Base-by-base conservation (phyloP, 2,113 vertebrate genomes). In the Notarius quadriscutis region DNA sequence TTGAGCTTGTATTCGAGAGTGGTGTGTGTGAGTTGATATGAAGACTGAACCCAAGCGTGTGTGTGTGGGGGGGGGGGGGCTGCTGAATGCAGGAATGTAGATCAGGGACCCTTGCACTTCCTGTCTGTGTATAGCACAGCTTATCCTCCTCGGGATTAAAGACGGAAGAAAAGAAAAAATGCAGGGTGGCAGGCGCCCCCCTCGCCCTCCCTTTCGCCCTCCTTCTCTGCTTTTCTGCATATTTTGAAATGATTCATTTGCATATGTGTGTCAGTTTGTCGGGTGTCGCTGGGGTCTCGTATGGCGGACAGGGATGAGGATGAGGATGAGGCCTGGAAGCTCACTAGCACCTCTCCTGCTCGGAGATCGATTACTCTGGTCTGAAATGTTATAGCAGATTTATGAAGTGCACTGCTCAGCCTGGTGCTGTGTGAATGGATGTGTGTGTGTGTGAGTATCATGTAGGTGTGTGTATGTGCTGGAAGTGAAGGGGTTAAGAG, bases 141-240 rank as follows among this genome's bases (percentile, higher is more conserved):
- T 95, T 94, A 94, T 95, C 94, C 93, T 94, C 93, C 93, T 92
- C 91, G 88, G 94, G 95, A 95, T 95, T 95, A 95, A 87, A 91
- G 88, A 90, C 88, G 87, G 92, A 93, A 94, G 93, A 94, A 94
- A 95, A 94, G 92, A 93, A 93, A 92, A 93, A 93, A 92, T 90
- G 91, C 92, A 90, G 84, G 91, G 90, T 93, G 92, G 91, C 91
- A 92, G 91, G 90, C 92, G 89, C 85, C 90, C 91, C 48, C 89
- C 88, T 89, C 87, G 65, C 88, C 77, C 75, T 81, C 85, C 89
- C 86, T 58, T 60, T 92, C 86, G 57, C 67, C 81, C 48, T 60
- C 63, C 85, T 30, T 84, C 86, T 81, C 58, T 18, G 58, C 75
- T 78, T 83, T 41, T 63, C 71, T 87, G 30, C 57, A 81, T 82